Base-by-base conservation (phyloP, 2,888 invertebrate genomes). In the Drosophila testacea region DNA sequence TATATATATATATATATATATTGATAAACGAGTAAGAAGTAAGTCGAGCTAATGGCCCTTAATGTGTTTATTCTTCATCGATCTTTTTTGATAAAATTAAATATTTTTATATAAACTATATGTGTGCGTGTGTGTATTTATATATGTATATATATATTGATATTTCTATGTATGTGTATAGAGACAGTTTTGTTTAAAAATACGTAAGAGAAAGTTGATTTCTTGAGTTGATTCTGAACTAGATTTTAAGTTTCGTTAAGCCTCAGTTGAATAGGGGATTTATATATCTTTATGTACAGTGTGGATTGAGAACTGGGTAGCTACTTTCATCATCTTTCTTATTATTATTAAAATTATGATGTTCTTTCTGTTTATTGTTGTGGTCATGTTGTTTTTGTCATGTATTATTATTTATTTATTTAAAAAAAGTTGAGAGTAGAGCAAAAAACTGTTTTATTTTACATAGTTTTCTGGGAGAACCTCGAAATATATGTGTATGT, bases 381-480 rank as follows among this genome's bases (percentile, higher is more conserved):
- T 41, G 57, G 32, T 13, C 16, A 16, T 61, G 44, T 52, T 52
- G 34, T 51, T 42, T 51, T 46, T 52, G 22, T 57, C 36, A 32
- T 46, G 38, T 34, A 22, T 41, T 54, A 44, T 32, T 55, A 48
- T 54, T 62, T 22, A 54, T 22, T 55, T n/a, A 48, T 51, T 36
- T 61, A 38, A 55, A 59, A 69, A 66, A 73, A 56, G 48, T 73
- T 73, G 52, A 69, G 69, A 46, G 38, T 47, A 42, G 60, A 69
- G 65, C 47, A 52, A 68, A 65, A 63, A 69, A 66, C 64, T 59
- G 64, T 63, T 76, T 66, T 77, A 77, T 69, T 66, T 76, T 77
- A 77, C 76, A 77, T 52, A 72, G 36, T 59, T 50, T 54, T 55
- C 51, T 50, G 34, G 68, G 68, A 47, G 28, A 69, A 44, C 76